phyloP scores from a whole-genome alignment of 2,888 invertebrate species.

The Melipona bicolor region DNA sequence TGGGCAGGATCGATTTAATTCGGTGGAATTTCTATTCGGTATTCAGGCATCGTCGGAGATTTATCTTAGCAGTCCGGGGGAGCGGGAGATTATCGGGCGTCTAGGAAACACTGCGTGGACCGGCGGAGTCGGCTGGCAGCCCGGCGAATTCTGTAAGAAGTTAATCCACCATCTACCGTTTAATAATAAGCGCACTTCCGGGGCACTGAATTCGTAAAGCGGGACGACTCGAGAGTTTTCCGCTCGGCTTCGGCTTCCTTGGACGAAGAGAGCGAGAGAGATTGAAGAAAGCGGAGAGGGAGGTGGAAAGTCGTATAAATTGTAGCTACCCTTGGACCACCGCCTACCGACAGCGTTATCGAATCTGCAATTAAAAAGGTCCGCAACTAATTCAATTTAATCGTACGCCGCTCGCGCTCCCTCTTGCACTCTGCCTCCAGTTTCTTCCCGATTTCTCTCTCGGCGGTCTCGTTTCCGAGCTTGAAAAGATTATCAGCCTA shows the following conservation, averaged over 20 bases:
- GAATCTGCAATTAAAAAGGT: constrained; percentile 83
- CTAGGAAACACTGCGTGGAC: neutral
- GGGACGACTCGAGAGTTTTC: constrained; percentile 45
- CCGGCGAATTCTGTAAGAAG: constrained; percentile 60
- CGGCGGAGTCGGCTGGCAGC: neutral
- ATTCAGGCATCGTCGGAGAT: constrained; percentile 27
- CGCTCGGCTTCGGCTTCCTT: neutral
- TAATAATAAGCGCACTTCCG: constrained; percentile 75
- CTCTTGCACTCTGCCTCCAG: neutral
- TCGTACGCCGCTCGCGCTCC: constrained; percentile 67
- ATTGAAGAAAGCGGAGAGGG: constrained; percentile 9
- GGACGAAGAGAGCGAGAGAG: neutral
- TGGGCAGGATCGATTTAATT: neutral
- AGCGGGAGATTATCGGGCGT: constrained; percentile 27
- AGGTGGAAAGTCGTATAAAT: constrained; percentile 69
- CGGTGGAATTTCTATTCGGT: constrained; percentile 19
- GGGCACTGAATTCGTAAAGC: constrained; percentile 72
- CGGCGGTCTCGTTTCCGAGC: constrained; percentile 18
- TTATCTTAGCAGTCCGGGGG: neutral
- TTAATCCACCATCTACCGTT: constrained; percentile 70
- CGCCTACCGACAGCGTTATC: constrained; percentile 74
- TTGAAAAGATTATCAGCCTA: constrained; percentile 41
- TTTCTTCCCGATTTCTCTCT: constrained; percentile 8
- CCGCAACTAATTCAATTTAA: constrained; percentile 82
- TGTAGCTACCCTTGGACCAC: constrained; percentile 63